Percentiles rank a stretch among this genome's conserved stretches.
Evolutionary conservation across 2,888 invertebrate species (phyloP).

Genomic region (Caenorhabditis zanzibari): DNA sequence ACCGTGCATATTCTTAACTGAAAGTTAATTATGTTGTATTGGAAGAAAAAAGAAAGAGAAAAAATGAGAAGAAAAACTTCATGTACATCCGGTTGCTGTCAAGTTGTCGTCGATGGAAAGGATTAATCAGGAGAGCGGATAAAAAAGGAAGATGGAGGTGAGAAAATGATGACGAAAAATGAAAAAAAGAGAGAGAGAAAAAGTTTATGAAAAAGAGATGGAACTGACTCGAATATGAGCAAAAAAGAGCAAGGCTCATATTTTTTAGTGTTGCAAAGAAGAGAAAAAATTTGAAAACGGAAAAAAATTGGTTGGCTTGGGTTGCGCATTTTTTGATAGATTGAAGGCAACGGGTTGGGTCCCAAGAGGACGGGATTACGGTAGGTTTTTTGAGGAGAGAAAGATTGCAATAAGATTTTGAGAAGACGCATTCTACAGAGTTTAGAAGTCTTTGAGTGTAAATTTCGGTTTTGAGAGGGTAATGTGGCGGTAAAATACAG

Average conservation of each 20-base stretch:
- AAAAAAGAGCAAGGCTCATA: neutral
- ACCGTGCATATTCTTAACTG: constrained; percentile 44
- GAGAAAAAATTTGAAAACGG: too few species aligned
- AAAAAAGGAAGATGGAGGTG: constrained; percentile 12
- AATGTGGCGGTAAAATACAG: too few species aligned
- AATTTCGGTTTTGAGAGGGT: neutral
- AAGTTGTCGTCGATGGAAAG: neutral
- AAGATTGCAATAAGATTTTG: constrained; percentile 6
- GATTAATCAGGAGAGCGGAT: constrained; percentile 11
- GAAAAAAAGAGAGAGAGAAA: constrained; percentile 16
- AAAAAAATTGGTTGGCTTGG: neutral
- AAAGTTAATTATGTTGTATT: neutral
- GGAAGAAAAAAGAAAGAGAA: constrained; percentile 1
- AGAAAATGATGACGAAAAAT: constrained; percentile 31
- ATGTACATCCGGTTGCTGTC: constrained; percentile 20
- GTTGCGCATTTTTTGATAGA: constrained; percentile 13
- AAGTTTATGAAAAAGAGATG: constrained; percentile 7
- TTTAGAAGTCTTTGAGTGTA: too few species aligned
- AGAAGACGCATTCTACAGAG: neutral
- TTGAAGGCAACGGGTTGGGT: neutral
- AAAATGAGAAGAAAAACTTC: neutral
- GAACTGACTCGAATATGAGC: constrained; percentile 15
- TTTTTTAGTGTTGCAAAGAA: too few species aligned
- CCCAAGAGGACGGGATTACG: neutral
- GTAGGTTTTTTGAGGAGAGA: constrained; percentile 8